These are phyloP conservation scores for Trichoplusia ni DNA, from an alignment of 1,140 invertebrate species.

Conservation along the genomic window DNA sequence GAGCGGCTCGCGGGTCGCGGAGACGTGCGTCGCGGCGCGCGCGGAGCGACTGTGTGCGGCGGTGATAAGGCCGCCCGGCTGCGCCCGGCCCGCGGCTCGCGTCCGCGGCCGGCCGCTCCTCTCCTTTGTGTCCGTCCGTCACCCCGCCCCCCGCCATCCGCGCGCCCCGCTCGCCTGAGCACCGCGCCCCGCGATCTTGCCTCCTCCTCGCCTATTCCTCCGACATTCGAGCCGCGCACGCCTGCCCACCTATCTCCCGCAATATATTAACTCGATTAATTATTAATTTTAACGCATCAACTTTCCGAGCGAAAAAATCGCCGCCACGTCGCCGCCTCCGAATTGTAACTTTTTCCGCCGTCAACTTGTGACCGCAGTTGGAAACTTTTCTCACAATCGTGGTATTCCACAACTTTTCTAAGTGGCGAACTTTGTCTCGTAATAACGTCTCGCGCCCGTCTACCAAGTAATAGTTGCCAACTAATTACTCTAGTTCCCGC, in stretches of 20 bases:
- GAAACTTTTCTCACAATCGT: constrained; percentile 34
- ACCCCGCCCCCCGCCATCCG: constrained; percentile 44
- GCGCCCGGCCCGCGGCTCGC: constrained; percentile 59
- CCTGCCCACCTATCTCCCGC: constrained; percentile 64
- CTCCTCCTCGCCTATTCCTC: constrained; percentile 40
- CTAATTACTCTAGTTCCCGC: constrained; percentile 48
- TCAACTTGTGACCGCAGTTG: not conserved
- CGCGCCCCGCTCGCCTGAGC: no score
- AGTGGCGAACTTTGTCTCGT: constrained; percentile 56
- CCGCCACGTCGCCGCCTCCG: constrained; percentile 24
- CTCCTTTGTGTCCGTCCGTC: constrained; percentile 71
- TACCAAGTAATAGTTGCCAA: constrained; percentile 53
- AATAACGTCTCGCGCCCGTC: constrained; percentile 63
- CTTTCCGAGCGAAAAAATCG: constrained; percentile 56
- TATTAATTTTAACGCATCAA: constrained; percentile 62
- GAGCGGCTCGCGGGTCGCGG: constrained; percentile 37
- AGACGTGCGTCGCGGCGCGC: constrained; percentile 63
- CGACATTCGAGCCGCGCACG: constrained; percentile 42
- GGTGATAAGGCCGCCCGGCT: constrained; percentile 69
- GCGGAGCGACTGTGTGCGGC: constrained; percentile 69
- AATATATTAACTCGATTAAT: constrained; percentile 78
- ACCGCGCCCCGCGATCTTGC: constrained; percentile 40
- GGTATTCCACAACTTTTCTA: constrained; percentile 51
- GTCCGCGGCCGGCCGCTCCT: constrained; percentile 67
- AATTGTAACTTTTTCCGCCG: constrained; percentile 14